Evolutionary conservation across 2,113 vertebrate species (phyloP).

Genomic region (Leucopternis melanops): DNA sequence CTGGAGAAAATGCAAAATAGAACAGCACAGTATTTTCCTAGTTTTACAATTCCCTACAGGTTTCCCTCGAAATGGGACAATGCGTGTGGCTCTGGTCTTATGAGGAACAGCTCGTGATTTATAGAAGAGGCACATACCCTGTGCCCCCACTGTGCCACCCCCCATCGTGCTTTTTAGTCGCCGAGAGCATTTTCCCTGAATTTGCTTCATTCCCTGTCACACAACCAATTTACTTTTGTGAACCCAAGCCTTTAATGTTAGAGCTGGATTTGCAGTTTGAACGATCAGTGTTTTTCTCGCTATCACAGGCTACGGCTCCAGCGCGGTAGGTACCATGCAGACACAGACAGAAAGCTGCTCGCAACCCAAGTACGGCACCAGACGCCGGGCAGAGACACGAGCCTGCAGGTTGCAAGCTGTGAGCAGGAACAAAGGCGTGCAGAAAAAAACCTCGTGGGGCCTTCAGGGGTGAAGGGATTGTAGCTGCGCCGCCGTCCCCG

Average conservation of each 20-base stretch:
- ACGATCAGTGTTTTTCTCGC: background rate
- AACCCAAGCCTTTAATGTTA: background rate
- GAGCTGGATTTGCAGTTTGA: background rate
- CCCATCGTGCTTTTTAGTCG: background rate
- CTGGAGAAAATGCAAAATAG: background rate
- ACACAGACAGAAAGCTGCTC: background rate
- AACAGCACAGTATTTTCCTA: background rate
- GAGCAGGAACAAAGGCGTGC: background rate
- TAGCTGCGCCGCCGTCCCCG: background rate
- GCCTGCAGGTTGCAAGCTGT: background rate
- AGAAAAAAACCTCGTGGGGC: background rate
- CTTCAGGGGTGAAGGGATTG: background rate
- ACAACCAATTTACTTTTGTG: fast-evolving
- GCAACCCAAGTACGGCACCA: fast-evolving
- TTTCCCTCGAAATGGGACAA: background rate
- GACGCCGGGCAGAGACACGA: fast-evolving
- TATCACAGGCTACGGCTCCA: fast-evolving
- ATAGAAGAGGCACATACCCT: background rate
- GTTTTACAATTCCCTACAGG: background rate
- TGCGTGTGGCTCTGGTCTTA: background rate
- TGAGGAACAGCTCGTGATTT: background rate
- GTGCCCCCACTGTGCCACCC: background rate
- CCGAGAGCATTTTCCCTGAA: fast-evolving
- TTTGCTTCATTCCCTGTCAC: background rate
- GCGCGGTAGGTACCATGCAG: background rate